Base-by-base conservation (phyloP, 2,888 invertebrate genomes). In the Microdon myrmicae region DNA sequence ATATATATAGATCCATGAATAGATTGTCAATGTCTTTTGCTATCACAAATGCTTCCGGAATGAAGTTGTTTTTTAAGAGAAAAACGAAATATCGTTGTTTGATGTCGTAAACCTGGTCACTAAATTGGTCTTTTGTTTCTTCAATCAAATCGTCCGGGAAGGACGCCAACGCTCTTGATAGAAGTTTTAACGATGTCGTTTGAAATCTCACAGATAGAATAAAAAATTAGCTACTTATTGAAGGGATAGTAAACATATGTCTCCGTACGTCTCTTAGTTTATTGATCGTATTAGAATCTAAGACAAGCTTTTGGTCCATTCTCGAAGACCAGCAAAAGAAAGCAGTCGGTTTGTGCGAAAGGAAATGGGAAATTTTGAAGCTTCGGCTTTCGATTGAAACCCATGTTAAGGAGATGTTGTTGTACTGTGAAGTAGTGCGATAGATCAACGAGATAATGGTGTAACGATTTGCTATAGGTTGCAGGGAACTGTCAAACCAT, bases 71-170 rank as follows among this genome's bases (percentile, higher is more conserved):
- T 66, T 90, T 86, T 70, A 1, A 45, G 31, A 64, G 41, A 73
- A 90, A 90, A 75, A 94, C 92, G 75, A 93, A 94, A 81, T 92
- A 93, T 70, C 91, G 83, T 69, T 94, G 82, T 0, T 94, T 93
- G 25, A 95, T 82, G 74, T 91, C 89, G 70, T 89, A 86, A 8
- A 94, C 84, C 75, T 90, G 84, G 75, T 87, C 88, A 25, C 90
- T 87, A 77, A 88, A 92, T 74, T 88, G 87, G 67, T 87, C 84
- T 71, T 87, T 85, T 1, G 87, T 83, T 9, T 87, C 84, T 67
- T 86, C 84, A 47, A 87, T 87, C 37, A 89, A 81, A 1, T 85
- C 82, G 17, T 85, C 82, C n/a, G 92, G 87, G 79, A 88, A 95
- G 61, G 89, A 87, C 20, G 92, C 92, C 16, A 95, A 79, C 6